Evolutionary conservation across 2,888 invertebrate genomes (phyloP).

Genomic region (Xanthostigma xanthostigma): DNA sequence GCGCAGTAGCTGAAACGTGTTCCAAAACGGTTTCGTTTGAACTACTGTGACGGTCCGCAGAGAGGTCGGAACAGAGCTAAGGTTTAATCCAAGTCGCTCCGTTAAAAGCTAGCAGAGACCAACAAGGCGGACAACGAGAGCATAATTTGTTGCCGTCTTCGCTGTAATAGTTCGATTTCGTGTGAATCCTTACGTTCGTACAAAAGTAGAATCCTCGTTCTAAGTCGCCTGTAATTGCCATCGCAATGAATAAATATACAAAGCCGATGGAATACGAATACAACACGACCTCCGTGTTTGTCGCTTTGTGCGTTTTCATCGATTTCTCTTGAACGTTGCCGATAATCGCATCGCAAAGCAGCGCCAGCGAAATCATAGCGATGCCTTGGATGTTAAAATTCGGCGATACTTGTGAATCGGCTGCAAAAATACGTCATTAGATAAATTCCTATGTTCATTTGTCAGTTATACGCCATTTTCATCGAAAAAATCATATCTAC

Average conservation of each 20-base stretch:
- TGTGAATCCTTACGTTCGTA: conserved; percentile 38
- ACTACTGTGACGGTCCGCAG: too few species aligned
- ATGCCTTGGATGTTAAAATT: conserved; percentile 57
- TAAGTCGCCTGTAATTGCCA: conserved; percentile 58
- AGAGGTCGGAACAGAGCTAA: too few species aligned
- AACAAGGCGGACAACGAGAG: too few species aligned
- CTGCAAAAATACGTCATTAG: conserved; percentile 27
- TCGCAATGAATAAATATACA: conserved; percentile 59
- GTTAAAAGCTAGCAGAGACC: too few species aligned
- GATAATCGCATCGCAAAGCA: conserved; percentile 88
- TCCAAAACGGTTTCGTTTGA: too few species aligned
- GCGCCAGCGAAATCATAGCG: conserved; percentile 63
- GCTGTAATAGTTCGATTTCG: too few species aligned
- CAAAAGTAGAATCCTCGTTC: conserved; percentile 62
- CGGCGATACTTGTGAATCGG: conserved; percentile 60
- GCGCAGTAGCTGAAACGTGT: too few species aligned
- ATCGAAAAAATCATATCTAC: too few species aligned
- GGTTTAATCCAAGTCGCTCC: too few species aligned
- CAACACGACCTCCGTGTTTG: conserved; percentile 82
- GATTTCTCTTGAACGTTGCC: conserved; percentile 95
- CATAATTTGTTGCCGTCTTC: too few species aligned
- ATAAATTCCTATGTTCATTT: too few species aligned
- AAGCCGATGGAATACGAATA: conserved; percentile 87
- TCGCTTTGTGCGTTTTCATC: conserved; percentile 69
- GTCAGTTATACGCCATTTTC: too few species aligned